Base-by-base conservation (phyloP, 2,888 invertebrate genomes). In the Nymphalis polychloros region DNA sequence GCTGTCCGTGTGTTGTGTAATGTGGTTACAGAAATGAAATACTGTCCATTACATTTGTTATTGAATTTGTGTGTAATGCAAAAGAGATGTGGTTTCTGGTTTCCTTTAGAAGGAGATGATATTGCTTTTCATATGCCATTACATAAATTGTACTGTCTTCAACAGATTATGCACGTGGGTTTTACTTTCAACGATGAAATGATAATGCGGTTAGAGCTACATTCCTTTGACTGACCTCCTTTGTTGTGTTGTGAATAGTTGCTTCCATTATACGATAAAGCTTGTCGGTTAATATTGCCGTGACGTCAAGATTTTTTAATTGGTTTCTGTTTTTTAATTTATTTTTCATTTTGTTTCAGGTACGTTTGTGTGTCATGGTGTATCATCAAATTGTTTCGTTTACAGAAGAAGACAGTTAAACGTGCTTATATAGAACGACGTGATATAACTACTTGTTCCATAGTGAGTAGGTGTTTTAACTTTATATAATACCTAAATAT, bases 181-280 rank as follows among this genome's bases (percentile, higher is more conserved):
- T 41, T 57, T 57, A 19, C 27, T 41, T 41, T 57, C 10, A 13
- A 57, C 35, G 41, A 41, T 57, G 8, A n/a, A 67, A 47, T 59
- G 63, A 67, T 59, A 50, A 41, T 59, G 63, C 50, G 67, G 67
- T 63, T 50, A 17, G 20, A 59, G 63, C 35, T 57, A 19, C 41
- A 41, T 57, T 41, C 19, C 35, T 8, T 13, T 31, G 19, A 6
- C 19, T 35, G 41, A 57, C 57, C 57, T 57, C 57, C 35, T 57
- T 57, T 57, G 19, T n/a, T 35, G 27, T 57, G 19, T n/a, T 31
- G 19, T 41, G 41, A 41, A 57, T 41, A 57, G 57, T 19, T 16
- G 2, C 49, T 17, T 49, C 8, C 8, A 27, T n/a, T n/a, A 57
- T 57, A 8, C 41, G 35, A 31, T 53, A 53, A 7, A 55, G 27